Evolutionary conservation across 2,797 vertebrate genomes (phyloP).

Genomic region (Eulemur rubriventer): DNA sequence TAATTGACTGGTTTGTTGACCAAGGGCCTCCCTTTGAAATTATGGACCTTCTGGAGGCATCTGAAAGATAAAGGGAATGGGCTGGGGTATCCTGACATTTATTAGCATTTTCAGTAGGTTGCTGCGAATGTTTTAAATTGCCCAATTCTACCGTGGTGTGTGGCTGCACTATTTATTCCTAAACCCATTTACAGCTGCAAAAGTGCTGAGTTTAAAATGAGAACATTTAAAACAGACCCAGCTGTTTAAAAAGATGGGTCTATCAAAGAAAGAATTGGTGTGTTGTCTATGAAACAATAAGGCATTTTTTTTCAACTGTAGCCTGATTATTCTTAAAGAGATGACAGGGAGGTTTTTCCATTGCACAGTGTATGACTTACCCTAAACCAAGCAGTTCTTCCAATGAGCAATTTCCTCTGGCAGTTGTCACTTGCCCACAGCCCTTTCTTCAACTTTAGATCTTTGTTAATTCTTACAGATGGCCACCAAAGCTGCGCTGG

Average conservation of each 20-base stretch:
- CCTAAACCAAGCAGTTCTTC: neutral
- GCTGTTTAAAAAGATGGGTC: conserved; percentile 46
- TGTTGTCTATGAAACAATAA: conserved; percentile 3
- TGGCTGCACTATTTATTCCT: conserved; percentile 31
- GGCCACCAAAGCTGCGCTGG: conserved; percentile 41
- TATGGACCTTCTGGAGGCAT: neutral
- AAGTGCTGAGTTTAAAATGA: conserved; percentile 45
- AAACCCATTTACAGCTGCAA: conserved; percentile 40
- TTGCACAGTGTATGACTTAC: neutral
- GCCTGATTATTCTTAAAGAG: conserved; percentile 28
- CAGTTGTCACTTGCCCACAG: neutral
- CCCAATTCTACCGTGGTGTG: neutral
- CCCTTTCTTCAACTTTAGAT: neutral
- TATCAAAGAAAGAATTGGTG: conserved; percentile 19
- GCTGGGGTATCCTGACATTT: neutral
- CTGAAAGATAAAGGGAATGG: neutral
- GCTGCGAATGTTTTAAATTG: neutral
- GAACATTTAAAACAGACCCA: conserved; percentile 42
- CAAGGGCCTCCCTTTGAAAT: neutral
- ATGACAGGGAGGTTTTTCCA: conserved; percentile 29
- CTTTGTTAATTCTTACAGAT: conserved; percentile 9
- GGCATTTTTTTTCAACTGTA: neutral
- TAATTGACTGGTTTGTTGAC: neutral
- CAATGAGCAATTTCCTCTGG: conserved; percentile 2
- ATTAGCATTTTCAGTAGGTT: neutral